These are phyloP conservation scores for Furcula furcula DNA, from an alignment of 2,888 invertebrate species.

Conservation along the genomic window DNA sequence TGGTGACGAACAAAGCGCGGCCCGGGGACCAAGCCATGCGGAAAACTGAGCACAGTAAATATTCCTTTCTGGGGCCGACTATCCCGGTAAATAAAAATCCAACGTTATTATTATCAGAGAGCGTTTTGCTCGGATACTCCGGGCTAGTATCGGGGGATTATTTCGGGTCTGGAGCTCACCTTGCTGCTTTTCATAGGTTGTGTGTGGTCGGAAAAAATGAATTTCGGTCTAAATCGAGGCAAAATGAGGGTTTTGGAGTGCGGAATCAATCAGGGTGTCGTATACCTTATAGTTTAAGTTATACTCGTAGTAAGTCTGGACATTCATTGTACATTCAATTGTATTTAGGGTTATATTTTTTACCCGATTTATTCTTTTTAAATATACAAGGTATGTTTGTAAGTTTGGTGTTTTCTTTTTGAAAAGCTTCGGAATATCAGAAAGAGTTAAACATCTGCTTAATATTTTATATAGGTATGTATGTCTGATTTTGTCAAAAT, in stretches of 20 bases:
- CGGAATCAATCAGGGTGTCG: constrained; percentile 19
- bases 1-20: constrained; percentile 10
- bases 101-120: constrained; percentile 21
- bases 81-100: constrained; percentile 33
- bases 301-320: too few species aligned
- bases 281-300: too few species aligned
- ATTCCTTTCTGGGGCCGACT: constrained; percentile 19
- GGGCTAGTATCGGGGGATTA: constrained; percentile 16
- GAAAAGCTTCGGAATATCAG: too few species aligned
- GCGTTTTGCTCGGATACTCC: constrained; percentile 12
- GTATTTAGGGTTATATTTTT: too few species aligned
- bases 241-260: constrained; percentile 9
- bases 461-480: too few species aligned
- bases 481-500: too few species aligned
- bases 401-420: too few species aligned
- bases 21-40: constrained; percentile 24
- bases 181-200: constrained; percentile 6
- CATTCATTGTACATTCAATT: too few species aligned
- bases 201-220: constrained; percentile 7
- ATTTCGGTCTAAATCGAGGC: constrained; percentile 5
- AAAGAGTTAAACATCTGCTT: too few species aligned
- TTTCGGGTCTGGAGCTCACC: constrained; percentile 9
- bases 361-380: too few species aligned
- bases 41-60: constrained; percentile 32
- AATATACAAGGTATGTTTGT: too few species aligned